phyloP scores from a whole-genome alignment of 2,888 invertebrate species.

The Matsumyia berberina region DNA sequence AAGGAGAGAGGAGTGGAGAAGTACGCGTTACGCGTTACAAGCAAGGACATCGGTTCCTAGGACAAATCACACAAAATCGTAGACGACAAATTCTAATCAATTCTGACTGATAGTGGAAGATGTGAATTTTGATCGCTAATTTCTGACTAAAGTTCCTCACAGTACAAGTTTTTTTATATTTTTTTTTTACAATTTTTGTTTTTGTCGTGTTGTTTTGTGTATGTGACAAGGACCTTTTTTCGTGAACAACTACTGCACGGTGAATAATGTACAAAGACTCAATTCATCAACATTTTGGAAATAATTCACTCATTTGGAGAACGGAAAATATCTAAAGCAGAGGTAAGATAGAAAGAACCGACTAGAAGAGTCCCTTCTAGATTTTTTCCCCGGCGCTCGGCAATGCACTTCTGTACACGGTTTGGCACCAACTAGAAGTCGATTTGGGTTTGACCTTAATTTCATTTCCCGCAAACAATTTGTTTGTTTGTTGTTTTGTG shows the following conservation, averaged over 20 bases:
- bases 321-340: conserved; percentile 48
- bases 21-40: conserved; percentile 48
- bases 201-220: conserved; percentile 1
- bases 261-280: conserved; percentile 50
- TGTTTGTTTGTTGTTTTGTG: conserved; percentile 26
- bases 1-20: conserved; percentile 8
- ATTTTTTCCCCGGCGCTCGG: not conserved
- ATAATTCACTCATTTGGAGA: conserved; percentile 46
- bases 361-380: not conserved
- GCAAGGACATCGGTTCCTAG: conserved; percentile 22
- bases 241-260: conserved; percentile 3
- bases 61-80: not conserved
- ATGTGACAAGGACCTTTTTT: conserved; percentile 1
- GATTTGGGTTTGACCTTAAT: conserved; percentile 32
- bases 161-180: conserved; percentile 26
- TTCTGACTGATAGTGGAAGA: no score
- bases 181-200: conserved; percentile 11
- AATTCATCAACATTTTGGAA: conserved; percentile 16
- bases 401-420: not conserved
- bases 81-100: not conserved
- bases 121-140: no score
- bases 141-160: conserved; percentile 24
- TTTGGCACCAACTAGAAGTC: not conserved
- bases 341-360: conserved; percentile 55
- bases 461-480: conserved; percentile 30